Evolutionary conservation across 1,140 invertebrate genomes (phyloP), one percentile per base, ranked within the genome.

Genomic region (Cyrtorhinus lividipennis): DNA sequence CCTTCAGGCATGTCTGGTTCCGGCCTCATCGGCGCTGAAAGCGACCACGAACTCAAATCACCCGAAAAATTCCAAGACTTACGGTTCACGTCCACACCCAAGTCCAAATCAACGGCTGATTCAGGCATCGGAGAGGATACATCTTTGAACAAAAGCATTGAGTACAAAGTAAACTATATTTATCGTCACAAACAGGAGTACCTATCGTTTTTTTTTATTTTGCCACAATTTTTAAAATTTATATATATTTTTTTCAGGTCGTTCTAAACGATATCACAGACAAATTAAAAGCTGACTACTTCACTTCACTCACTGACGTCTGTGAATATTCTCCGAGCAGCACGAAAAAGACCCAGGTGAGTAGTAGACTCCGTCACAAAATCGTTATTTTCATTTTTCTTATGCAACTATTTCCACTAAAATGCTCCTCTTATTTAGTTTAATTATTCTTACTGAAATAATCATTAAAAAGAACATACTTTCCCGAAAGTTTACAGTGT

Each of bases 81-180:
- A 5, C 10, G 20, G 20, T 53, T 10, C 48, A 53, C 48, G 5
- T 53, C 48, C 8, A 53, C 48, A 13, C 48, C 48, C 10, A 53
- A 53, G 20, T 53, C 48, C 10, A 53, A 53, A 20, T 38, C 30
- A 5, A 38, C 30, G 30, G 30, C 30, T 38, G 48, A 53, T 53
- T 53, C 48, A 20, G 48, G 48, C 10, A 13, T 53, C 20, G 48
- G 48, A 15, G 48, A 53, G 20, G 48, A 53, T 5, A 13, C 48
- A 53, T 5, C 48, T 53, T 10, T 20, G 10, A 53, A 53, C 48
- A 53, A 53, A 22, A 53, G 48, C 18, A 53, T 53, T 20, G 48
- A 53, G 20, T 53, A 53, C 48, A 53, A 53, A 20, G 48, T 53
- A 53, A 53, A 10, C n/a, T n/a, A n/a, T n/a, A n/a, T n/a, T n/a